Evolutionary conservation across 2,888 invertebrate species (phyloP), one percentile per base, ranked within the genome.

Genomic region (Cataglyphis rosenhaueri): DNA sequence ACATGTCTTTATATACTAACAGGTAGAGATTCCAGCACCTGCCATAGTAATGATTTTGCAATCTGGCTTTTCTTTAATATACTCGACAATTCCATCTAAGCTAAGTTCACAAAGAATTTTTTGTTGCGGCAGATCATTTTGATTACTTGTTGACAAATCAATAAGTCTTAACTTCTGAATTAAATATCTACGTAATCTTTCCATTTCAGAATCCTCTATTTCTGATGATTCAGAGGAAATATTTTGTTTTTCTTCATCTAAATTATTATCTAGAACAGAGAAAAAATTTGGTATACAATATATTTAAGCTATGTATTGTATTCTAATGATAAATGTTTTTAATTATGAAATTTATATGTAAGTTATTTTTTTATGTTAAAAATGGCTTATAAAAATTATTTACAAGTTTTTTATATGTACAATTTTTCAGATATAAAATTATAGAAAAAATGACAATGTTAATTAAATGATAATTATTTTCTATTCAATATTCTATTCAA

Each of bases 11-110:
- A 32, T 55, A 66, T 74, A 95, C 97, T 96, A 96, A 98, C 98
- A 97, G 66, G 99, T 99, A 2, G 99, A 99, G 92, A 99, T 98
- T 73, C 99, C 99, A 89, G 99, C 99, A 84, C 99, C 99, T 84
- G 98, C 97, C 96, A 99, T 97, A 0, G 98, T 98, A 82, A 99
- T 97, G 81, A 99, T 96, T 91, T 98, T 98, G 93, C 97, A 97
- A 92, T 98, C 97, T 86, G 96, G 96, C 59, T 96, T 96, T 83
- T 96, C 96, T 89, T 97, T 96, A 87, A 99, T 98, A 95, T 97
- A 98, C 76, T 97, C 96, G 0, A 97, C 96, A 75, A 99, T 95
- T 1, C 97, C 98, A 89, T 97, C 97, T 86, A 98, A 95, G 75
- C 96, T 96, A 57, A 97, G 95, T 91, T 97, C 97, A 41, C 96